Conservation (phyloP, 2,113 vertebrate species). For the Myrmophylax atrothorax region DNA sequence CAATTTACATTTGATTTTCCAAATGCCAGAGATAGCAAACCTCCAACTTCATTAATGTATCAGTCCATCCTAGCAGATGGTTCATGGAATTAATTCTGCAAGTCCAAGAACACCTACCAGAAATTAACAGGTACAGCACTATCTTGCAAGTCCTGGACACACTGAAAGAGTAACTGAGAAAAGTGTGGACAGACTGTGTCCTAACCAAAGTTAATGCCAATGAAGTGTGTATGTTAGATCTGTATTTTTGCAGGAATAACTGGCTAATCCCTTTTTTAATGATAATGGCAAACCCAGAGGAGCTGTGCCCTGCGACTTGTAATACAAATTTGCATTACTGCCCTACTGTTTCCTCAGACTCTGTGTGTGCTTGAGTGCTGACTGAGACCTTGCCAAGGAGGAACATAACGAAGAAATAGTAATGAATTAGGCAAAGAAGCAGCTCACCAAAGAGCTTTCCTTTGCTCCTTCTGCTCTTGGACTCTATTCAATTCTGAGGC, state of each 20-base stretch:
- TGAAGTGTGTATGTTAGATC: neutral
- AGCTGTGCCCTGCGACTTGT: neutral
- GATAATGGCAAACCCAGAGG: neutral
- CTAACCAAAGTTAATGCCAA: neutral
- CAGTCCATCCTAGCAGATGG: neutral
- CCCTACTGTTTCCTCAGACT: slow-evolving; percentile 13
- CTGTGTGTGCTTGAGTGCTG: neutral
- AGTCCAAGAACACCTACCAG: neutral
- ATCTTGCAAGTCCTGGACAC: neutral
- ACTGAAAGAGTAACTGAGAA: neutral
- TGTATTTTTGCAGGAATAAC: neutral
- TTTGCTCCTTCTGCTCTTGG: slow-evolving; percentile 28
- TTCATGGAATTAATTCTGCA: neutral
- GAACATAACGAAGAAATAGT: slow-evolving; percentile 13
- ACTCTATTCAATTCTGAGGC: neutral
- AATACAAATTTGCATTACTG: slow-evolving; percentile 7
- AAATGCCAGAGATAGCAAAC: neutral
- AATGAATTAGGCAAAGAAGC: neutral
- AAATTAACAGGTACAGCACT: neutral
- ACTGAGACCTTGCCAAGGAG: slow-evolving; percentile 26
- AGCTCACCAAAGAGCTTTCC: slow-evolving; percentile 1
- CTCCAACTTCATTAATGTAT: neutral
- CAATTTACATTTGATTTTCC: neutral
- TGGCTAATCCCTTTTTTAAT: neutral
- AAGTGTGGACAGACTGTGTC: neutral